Conservation (phyloP, 92 coral and sea anemone species). For the Palythoa grandis region DNA sequence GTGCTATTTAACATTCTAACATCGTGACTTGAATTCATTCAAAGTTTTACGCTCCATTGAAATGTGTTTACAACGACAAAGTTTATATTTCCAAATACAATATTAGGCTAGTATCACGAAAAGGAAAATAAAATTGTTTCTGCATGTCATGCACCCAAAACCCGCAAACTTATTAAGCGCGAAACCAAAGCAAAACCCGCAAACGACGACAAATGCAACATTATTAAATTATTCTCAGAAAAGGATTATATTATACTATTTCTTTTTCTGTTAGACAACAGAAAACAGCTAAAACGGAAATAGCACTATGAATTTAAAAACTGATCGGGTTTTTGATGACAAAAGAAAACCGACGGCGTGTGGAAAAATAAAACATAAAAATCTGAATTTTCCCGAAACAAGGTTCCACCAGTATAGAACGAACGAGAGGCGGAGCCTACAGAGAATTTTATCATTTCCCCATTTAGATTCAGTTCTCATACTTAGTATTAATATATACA, state of each 20-base stretch:
- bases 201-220: too few relatives aligned
- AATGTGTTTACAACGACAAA: background rate
- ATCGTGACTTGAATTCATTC: background rate
- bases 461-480: constrained; percentile 18
- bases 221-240: background rate
- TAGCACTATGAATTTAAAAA: background rate
- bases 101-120: background rate
- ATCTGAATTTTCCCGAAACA: background rate
- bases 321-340: background rate
- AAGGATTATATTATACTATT: background rate
- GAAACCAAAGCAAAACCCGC: too few relatives aligned
- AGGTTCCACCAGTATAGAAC: background rate
- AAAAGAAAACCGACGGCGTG: background rate
- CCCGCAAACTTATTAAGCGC: too few relatives aligned
- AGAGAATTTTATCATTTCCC: constrained; percentile 25
- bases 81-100: background rate
- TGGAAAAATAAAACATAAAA: background rate
- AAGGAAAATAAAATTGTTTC: background rate
- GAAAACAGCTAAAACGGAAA: background rate
- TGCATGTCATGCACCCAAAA: background rate
- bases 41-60: background rate
- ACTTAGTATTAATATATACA: background rate
- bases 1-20: background rate
- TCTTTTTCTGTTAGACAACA: background rate
- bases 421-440: constrained; percentile 10